These are phyloP conservation scores for Microtus montanus DNA, from an alignment of 2,113 vertebrate genomes.

Conservation along the genomic window DNA sequence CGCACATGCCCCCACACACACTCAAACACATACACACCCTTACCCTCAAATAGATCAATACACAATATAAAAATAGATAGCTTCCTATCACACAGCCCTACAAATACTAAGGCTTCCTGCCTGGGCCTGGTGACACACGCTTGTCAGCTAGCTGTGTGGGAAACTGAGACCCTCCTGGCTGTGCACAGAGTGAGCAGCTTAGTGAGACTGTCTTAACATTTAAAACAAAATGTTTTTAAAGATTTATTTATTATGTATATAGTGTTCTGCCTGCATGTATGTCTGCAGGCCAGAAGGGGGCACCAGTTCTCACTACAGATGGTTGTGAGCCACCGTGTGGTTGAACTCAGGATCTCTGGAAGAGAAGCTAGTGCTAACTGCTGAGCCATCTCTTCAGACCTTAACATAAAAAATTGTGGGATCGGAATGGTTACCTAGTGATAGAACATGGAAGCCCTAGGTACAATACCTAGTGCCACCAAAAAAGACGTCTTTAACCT, in stretches of 20 bases:
- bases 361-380: too few species aligned
- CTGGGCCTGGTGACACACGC: not conserved
- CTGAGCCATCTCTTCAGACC: not conserved
- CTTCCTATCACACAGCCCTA: not conserved
- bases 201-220: not conserved
- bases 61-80: not conserved
- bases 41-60: not conserved
- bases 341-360: too few species aligned
- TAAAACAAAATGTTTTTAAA: too few species aligned
- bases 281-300: too few species aligned
- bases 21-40: not conserved
- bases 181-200: not conserved
- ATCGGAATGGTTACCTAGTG: not conserved
- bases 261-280: too few species aligned
- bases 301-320: too few species aligned
- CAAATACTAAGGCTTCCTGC: not conserved
- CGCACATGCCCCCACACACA: not conserved
- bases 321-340: too few species aligned
- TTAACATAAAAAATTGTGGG: not conserved
- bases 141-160: not conserved
- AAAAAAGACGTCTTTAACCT: not conserved
- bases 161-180: not conserved
- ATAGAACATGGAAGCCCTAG: not conserved
- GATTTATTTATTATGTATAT: too few species aligned
- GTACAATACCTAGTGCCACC: not conserved